phyloP scores from a whole-genome alignment of 2,888 invertebrate species.

The Alitta virens region DNA sequence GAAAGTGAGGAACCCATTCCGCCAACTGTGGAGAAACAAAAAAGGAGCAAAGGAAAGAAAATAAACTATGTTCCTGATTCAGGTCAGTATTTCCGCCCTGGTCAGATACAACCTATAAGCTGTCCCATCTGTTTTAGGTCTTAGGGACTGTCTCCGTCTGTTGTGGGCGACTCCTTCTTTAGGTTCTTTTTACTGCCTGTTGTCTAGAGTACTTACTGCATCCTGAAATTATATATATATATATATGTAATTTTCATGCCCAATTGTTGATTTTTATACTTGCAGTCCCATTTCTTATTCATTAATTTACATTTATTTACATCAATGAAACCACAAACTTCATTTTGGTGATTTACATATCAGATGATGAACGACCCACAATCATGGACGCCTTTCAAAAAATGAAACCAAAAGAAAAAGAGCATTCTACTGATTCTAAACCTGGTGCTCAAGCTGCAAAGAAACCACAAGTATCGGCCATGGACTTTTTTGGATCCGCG shows the following conservation, averaged over 20 bases:
- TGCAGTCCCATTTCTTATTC: too few species aligned
- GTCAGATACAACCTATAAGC: slow-evolving; percentile 72
- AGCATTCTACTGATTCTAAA: neutral
- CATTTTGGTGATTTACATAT: neutral
- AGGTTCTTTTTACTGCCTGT: too few species aligned
- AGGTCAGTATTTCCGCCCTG: slow-evolving; percentile 62
- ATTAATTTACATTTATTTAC: too few species aligned
- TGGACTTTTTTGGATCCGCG: slow-evolving; percentile 46
- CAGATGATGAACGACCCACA: slow-evolving; percentile 10
- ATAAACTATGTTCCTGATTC: slow-evolving; percentile 6
- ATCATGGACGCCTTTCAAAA: slow-evolving; percentile 18
- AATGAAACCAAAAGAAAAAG: slow-evolving; percentile 8
- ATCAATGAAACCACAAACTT: too few species aligned
- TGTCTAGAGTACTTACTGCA: too few species aligned
- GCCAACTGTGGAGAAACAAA: neutral
- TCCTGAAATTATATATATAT: too few species aligned
- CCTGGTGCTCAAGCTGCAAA: neutral
- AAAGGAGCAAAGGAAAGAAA: neutral
- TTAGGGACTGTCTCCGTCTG: too few species aligned
- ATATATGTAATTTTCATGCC: too few species aligned
- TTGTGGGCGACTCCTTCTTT: too few species aligned
- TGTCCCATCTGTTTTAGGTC: slow-evolving; percentile 1
- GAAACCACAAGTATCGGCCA: slow-evolving; percentile 24
- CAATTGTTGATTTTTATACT: too few species aligned
- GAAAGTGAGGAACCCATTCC: slow-evolving; percentile 12